Base-by-base conservation (phyloP, 2,797 vertebrate species). In the Percopsis omiscomaycus region DNA sequence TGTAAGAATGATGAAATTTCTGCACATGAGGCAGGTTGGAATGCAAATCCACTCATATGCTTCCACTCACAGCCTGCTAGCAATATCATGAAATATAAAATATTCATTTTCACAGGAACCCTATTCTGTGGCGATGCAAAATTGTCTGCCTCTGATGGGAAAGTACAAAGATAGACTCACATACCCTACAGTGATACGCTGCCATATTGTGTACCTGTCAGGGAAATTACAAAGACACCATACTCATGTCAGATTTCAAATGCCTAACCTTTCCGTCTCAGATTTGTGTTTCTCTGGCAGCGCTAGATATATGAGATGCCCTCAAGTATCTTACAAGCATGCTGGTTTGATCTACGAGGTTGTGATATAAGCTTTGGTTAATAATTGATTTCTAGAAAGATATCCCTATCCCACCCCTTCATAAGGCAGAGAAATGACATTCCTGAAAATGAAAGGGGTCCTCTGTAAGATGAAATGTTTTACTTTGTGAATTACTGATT, bases 61-160 rank as follows among this genome's bases (percentile, higher is more conserved):
- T 86, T 85, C 85, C 86, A 84, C 89, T 86, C 86, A 81, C 80
- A 87, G 84, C 83, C 87, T 91, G 83, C 79, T 88, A 89, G 89
- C 80, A 83, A 82, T 82, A 82, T 89, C 84, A 90, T 92, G 74
- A 90, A 92, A 92, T 90, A 92, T 92, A 90, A 76, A 92, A 91
- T 90, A 91, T 91, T 91, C 73, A 88, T 90, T 87, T 88, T 80
- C 76, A 87, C 84, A 89, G 86, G 84, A 89, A 87, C 84, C 77
- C 75, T 81, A 84, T 87, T 89, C 81, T 89, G 81, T 87, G 81
- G 80, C 81, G 75, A 82, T 86, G 87, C 85, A 88, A 88, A 87
- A 85, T 88, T 67, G 74, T 86, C 75, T 82, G 77, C 82, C 67
- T 86, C 80, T 87, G 84, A 86, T 84, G 73, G 82, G 85, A 76